Base-by-base conservation (phyloP, 2,797 vertebrate species). In the Chelon auratus region DNA sequence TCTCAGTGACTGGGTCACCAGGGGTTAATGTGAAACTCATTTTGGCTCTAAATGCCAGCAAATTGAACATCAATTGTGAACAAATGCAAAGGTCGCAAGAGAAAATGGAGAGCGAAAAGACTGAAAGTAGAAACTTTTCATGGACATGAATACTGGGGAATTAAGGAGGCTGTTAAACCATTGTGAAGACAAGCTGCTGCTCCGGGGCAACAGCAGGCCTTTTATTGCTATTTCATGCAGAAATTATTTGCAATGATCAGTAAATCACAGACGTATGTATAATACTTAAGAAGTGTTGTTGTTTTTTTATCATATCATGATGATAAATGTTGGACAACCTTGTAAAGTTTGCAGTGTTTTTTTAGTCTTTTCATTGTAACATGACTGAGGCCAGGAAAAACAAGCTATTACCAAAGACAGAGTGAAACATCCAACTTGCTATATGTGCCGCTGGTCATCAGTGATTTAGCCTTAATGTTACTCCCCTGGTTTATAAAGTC, bases 31-130 rank as follows among this genome's bases (percentile, higher is more conserved):
- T 57, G 60, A 86, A 87, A 87, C 80, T 90, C 82, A 89, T 91
- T 91, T 87, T 78, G 68, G 58, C 78, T 85, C 72, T 82, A 89
- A 93, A 91, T 92, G 87, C 76, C 84, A 83, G 77, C 85, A 92
- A 92, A 92, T 89, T 87, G 87, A 87, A 83, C 88, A 89, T 90
- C 87, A 88, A 80, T 89, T 88, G 83, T 80, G 85, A 89, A 83
- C 82, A 87, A 89, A 87, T 81, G 81, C 81, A 92, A 89, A 92
- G 87, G 89, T 91, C 89, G 90, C 75, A 80, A 77, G 61, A 81
- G 81, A 89, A 89, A 92, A 87, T 80, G 62, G 76, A 86, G 80
- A 84, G 69, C 57, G 68, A 72, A 85, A 77, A 72, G 75, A 83
- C 37, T 70, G 48, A 78, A 75, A 60, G 51, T 62, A 68, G 59